These are phyloP conservation scores for Rugalucina vietnamica DNA, from an alignment of 2,888 invertebrate genomes.

Conservation along the genomic window DNA sequence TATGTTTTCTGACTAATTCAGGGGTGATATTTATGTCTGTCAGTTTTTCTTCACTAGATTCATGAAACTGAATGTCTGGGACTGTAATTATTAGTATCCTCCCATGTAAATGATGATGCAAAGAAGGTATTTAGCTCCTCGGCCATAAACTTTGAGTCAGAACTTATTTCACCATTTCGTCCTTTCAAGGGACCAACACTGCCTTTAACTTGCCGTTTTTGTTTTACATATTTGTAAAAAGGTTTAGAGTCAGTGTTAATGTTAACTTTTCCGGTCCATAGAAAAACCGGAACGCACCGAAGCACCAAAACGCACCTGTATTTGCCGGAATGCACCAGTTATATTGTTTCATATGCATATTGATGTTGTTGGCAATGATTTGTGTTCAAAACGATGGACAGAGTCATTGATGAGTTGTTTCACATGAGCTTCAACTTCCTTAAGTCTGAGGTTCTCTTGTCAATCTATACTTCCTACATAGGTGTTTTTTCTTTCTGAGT, in stretches of 20 bases:
- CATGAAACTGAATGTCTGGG: too few species aligned
- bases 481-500: slow-evolving; percentile 3
- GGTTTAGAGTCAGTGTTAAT: slow-evolving; percentile 17
- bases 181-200: neutral
- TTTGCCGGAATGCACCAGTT: too few species aligned
- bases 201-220: slow-evolving; percentile 5
- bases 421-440: slow-evolving; percentile 13
- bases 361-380: too few species aligned
- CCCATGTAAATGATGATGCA: neutral
- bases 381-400: slow-evolving; percentile 5
- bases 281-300: too few species aligned
- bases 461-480: slow-evolving; percentile 12
- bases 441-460: slow-evolving; percentile 25
- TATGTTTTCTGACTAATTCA: too few species aligned
- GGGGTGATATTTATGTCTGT: too few species aligned
- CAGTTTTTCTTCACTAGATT: too few species aligned
- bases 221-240: slow-evolving; percentile 23
- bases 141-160: neutral
- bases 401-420: slow-evolving; percentile 3
- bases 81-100: too few species aligned
- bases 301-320: too few species aligned
- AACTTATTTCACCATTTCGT: neutral
- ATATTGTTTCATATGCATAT: too few species aligned
- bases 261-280: neutral
- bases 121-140: neutral